Base-by-base conservation (phyloP, 2,113 vertebrate genomes). In the Poeciliopsis occidentalis region DNA sequence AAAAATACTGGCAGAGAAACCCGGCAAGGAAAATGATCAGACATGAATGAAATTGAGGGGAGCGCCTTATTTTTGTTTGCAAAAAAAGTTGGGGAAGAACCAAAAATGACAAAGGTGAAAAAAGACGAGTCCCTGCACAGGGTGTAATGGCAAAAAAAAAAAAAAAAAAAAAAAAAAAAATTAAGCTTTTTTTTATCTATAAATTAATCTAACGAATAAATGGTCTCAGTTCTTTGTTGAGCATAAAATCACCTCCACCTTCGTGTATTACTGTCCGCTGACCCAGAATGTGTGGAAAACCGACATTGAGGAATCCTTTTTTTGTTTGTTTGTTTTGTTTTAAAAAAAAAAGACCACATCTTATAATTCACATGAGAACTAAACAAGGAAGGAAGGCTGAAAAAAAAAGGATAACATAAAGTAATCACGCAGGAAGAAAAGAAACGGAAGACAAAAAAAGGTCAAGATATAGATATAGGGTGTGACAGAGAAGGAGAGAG, bases 401-500 rank as follows among this genome's bases (percentile, higher is more conserved):
- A n/a, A n/a, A n/a, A n/a, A n/a, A n/a, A n/a, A n/a, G n/a, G n/a
- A n/a, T n/a, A n/a, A n/a, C n/a, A n/a, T n/a, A n/a, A n/a, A n/a
- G n/a, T n/a, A n/a, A n/a, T 71, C 60, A 34, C 67, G 19, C 64
- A 69, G 27, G 22, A 68, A 37, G 34, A 34, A 39, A 64, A 74
- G 67, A 41, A 37, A 27, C 27, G 19, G 72, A 57, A 68, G 80
- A 78, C 80, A n/a, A 70, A 47, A 64, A 47, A 41, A 75, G 81
- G 64, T 71, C 60, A 69, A 67, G 71, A 67, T 62, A 67, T 62
- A 82, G 73, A 78, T 85, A 91, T 82, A 67, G 63, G 85, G 85
- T 83, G 80, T 89, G 90, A 91, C 90, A 90, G 84, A 85, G 74
- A 83, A 89, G 85, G 88, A 82, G 88, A 93, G 84, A 81, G 87